These are phyloP conservation scores for Corvus cornix DNA, from an alignment of 2,113 vertebrate genomes.

Conservation along the genomic window DNA sequence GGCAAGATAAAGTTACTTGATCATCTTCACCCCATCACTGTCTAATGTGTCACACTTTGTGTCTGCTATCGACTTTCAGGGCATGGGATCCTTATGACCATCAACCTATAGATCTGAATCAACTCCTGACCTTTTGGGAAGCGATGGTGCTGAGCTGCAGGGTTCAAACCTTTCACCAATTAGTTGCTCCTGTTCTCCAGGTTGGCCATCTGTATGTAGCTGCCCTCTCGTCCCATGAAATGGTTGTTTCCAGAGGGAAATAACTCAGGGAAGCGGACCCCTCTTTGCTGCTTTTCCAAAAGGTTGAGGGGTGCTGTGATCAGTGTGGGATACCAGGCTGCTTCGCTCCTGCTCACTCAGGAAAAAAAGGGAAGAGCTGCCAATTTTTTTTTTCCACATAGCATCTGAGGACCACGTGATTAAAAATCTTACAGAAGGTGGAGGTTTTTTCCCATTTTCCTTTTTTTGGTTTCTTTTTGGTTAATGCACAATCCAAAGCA, in stretches of 20 bases:
- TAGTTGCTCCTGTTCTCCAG: not conserved
- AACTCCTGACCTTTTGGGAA: not conserved
- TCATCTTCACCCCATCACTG: not conserved
- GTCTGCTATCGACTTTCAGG: constrained; percentile 1
- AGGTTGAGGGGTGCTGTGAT: not conserved
- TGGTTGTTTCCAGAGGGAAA: not conserved
- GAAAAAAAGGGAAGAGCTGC: not conserved
- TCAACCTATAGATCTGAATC: not conserved
- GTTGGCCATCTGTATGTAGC: not conserved
- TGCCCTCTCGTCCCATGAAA: not conserved
- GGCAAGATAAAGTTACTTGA: constrained; percentile 45
- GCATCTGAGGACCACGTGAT: constrained; percentile 24
- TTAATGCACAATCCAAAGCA: not conserved
- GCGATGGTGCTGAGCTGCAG: not conserved
- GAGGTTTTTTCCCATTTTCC: accelerated
- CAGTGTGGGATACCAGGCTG: not conserved
- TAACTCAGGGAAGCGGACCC: not conserved
- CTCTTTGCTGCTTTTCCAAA: not conserved
- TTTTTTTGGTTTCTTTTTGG: too few species aligned
- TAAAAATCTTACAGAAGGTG: constrained; percentile 8
- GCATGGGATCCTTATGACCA: not conserved
- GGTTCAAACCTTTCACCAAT: not conserved
- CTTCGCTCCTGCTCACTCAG: not conserved
- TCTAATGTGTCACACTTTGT: constrained; percentile 19
- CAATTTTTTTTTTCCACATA: constrained; percentile 21